Evolutionary conservation across 2,797 vertebrate species (phyloP), one percentile per base, ranked within the genome.

Genomic region (Tokudaia tokunoshimensis): DNA sequence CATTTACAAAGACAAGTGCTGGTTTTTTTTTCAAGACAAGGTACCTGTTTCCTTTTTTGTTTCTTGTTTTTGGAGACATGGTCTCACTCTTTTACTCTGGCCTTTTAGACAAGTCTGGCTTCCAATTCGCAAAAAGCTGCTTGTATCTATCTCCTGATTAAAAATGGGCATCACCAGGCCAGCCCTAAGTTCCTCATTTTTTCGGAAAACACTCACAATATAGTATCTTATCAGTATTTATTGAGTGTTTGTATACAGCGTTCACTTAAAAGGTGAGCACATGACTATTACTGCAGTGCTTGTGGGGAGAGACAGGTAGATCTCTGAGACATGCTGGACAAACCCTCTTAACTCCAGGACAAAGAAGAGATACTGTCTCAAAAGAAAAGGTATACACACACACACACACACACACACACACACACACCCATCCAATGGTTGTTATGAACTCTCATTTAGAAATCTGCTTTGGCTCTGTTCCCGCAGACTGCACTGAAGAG

Each of bases 1-100:
- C 63, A 29, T 92, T 65, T 37, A 65, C 41, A 91, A 96, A 24
- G 26, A n/a, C 59, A 95, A 94, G 34, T 41, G 41, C 6, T 37
- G 12, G 12, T 81, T 76, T 94, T 91, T n/a, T 65, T 67, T 93
- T 89, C 31, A 94, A 61, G 47, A 65, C 72, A 89, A 89, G 76
- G 75, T 80, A 44, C 41, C 59, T 47, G 61, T 31, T 65, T 84
- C 41, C 61, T 65, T 65, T 65, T 63, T 63, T 63, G 61, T 47
- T 61, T 83, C 14, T 63, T 61, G 1, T 63, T 61, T 61, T 44
- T 44, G 41, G 37, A 83, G 37, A 63, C 24, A 61, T 2, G 1
- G 24, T 29, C 37, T 61, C 14, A 11, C 57, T 44, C 15, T 83
- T 8, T 61, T 37, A 61, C 80, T 24, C 57, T 61, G 57, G 24